Evolutionary conservation across 2,888 invertebrate genomes (phyloP), one percentile per base, ranked within the genome.

Genomic region (Homarus gammarus): DNA sequence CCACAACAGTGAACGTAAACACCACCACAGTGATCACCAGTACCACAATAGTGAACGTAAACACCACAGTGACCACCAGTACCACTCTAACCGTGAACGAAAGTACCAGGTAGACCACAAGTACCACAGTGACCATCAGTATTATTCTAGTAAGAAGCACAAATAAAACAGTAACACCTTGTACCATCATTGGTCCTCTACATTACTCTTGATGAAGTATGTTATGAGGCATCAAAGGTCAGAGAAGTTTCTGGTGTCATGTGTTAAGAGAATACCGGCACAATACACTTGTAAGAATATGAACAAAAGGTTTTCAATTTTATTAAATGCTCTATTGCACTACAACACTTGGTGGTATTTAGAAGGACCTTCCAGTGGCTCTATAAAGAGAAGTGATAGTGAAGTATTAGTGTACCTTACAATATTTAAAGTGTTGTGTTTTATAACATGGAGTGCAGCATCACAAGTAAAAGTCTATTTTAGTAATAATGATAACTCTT

Each of bases 61-160:
- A 31, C 73, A 87, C 18, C 64, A 82, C 89, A 85, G 68, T 56
- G 68, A 3, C 77, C 89, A 91, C 27, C 91, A 91, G 78, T 89
- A 91, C n/a, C 88, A 88, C 38, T 79, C 87, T 27, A 87, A 70
- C 44, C 83, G 87, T 36, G 84, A 88, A 6, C 79, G 77, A 31
- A 89, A 89, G 33, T 84, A 84, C 44, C 77, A 38, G 33, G 79
- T 51, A 12, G 84, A 81, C 73, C 82, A 90, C n/a, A 61, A 84
- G 12, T 86, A 82, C 70, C 83, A 89, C 77, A 78, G 61, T 33
- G 90, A 90, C 61, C 90, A 87, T 75, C 87, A 84, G 51, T 90
- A 87, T 82, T 90, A 79, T 44, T 84, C 87, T 33, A 90, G 87
- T 36, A 90, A 90, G 72, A 87, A 84, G 44, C 87, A 87, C 51